These are phyloP conservation scores for Trichogramma pretiosum DNA, from an alignment of 1,140 invertebrate genomes.

Conservation along the genomic window DNA sequence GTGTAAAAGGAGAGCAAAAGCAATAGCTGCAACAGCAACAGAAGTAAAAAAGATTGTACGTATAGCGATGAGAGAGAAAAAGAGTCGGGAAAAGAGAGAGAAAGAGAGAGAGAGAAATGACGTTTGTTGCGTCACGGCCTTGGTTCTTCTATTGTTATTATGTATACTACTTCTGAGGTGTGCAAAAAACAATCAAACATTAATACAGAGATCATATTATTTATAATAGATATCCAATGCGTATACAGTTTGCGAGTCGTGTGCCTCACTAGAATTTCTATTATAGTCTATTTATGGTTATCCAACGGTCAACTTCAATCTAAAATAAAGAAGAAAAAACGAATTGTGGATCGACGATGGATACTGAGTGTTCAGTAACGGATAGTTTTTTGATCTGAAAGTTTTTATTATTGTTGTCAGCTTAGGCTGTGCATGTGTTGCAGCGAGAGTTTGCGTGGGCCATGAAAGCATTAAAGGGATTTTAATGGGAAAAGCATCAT, in stretches of 20 bases:
- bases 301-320: background rate
- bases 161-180: conserved; percentile 24
- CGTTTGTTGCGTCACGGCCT: conserved; percentile 28
- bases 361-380: no score
- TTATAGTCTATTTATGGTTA: background rate
- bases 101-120: background rate
- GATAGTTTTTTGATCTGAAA: no score
- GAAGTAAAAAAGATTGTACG: background rate
- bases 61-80: background rate
- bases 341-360: no score
- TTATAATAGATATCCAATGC: background rate
- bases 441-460: no score
- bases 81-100: background rate
- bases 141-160: conserved; percentile 36
- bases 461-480: no score
- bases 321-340: no score
- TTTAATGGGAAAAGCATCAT: no score
- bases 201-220: conserved; percentile 35
- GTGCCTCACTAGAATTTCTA: conserved; percentile 10
- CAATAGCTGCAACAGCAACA: background rate
- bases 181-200: conserved; percentile 44
- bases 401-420: no score
- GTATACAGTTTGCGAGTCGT: background rate
- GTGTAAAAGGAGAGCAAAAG: background rate
- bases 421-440: no score